Base-by-base conservation (phyloP, 2,113 vertebrate species). In the Myiopsitta monachus region DNA sequence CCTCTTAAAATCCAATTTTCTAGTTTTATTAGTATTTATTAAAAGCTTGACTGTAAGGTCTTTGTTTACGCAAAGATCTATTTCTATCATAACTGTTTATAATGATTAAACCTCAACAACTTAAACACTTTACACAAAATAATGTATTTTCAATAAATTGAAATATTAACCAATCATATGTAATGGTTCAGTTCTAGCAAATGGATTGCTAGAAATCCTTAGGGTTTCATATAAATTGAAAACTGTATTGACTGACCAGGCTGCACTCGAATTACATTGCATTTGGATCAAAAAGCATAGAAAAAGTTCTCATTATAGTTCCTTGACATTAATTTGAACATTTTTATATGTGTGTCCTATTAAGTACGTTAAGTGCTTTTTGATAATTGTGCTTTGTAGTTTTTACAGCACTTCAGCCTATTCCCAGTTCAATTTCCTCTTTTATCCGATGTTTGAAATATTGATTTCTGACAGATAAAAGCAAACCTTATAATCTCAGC, bases 301-400 rank as follows among this genome's bases (percentile, higher is more conserved):
- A 97, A 98, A 98, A 98, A 98, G 97, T 98, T 98, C 98, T 99
- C 98, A 99, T 99, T 99, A 99, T 98, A 98, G 97, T 97, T 98
- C 97, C 93, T 97, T 98, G 98, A 99, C 99, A 98, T 99, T 99
- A 99, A 99, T 99, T 99, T 98, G 98, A 98, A 98, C 98, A 99
- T 99, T 99, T 99, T 99, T 99, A 99, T 99, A 99, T 99, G 99
- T 99, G 98, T 99, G 98, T 99, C 99, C 99, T 99, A 99, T 99
- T 99, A 99, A 99, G 98, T 98, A 97, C 98, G 99, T 99, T 99
- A 99, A 99, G 99, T 99, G 99, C 99, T 99, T 99, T 99, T 99
- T 99, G 99, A 99, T 99, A 99, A 99, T 99, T 99, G 99, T 99
- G 99, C 99, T 99, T 99, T 99, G 99, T 99, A 99, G 99, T 99